Evolutionary conservation across 2,888 invertebrate genomes (phyloP).

Genomic region (Phyllotreta striolata): DNA sequence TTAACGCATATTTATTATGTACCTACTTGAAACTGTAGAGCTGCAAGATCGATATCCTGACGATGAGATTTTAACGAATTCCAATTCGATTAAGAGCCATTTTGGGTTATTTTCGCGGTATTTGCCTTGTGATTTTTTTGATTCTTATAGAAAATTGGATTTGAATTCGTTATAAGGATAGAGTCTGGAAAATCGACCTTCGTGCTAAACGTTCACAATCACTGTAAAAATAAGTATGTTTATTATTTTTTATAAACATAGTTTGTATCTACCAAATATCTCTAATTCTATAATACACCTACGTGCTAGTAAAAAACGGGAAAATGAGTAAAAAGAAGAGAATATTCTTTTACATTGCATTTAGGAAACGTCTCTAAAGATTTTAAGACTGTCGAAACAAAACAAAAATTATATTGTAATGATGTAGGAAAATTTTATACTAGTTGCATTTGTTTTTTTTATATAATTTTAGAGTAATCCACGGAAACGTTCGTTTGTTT

Average conservation of each 20-base stretch:
- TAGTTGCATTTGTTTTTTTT: conserved; percentile 47
- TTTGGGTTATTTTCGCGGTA: no score
- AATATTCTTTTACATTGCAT: conserved; percentile 59
- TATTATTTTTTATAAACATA: conserved; percentile 44
- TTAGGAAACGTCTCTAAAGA: conserved; percentile 53
- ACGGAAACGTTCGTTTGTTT: conserved; percentile 36
- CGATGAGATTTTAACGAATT: no score
- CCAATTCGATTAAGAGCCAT: no score
- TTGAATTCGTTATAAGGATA: background rate
- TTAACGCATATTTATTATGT: no score
- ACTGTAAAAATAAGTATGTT: conserved; percentile 49
- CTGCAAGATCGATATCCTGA: no score
- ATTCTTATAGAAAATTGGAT: no score
- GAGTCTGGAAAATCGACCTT: background rate
- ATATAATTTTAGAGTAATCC: conserved; percentile 24
- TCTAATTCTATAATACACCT: conserved; percentile 42
- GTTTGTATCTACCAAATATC: conserved; percentile 55
- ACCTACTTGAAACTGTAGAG: no score
- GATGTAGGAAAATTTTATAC: conserved; percentile 52
- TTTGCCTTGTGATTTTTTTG: no score
- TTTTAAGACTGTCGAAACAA: conserved; percentile 55
- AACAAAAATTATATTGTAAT: conserved; percentile 50
- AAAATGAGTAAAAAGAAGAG: conserved; percentile 46
- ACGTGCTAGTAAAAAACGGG: no score
- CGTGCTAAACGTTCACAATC: conserved; percentile 28